Percentiles rank a stretch among this genome's conserved stretches.
Conservation (phyloP, 2,888 invertebrate genomes). For the Brachylomia viminalis region DNA sequence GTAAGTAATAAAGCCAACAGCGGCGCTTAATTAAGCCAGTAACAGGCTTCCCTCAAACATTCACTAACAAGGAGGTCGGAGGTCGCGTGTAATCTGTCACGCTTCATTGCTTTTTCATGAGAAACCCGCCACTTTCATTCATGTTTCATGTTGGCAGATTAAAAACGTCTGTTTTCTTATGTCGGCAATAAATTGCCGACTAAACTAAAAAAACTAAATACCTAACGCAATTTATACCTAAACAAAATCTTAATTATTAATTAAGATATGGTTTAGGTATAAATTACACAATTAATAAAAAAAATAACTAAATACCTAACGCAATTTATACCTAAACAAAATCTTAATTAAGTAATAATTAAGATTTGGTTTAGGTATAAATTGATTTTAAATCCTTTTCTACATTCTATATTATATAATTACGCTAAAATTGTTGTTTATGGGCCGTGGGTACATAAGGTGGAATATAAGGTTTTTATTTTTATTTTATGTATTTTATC, state of each 20-base stretch:
- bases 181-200: too few relatives aligned
- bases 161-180: conserved; percentile 15
- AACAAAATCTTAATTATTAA: too few relatives aligned
- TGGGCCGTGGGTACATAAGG: too few relatives aligned
- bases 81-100: conserved; percentile 57
- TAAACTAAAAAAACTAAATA: too few relatives aligned
- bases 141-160: not conserved
- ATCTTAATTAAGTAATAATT: too few relatives aligned
- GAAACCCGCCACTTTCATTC: conserved; percentile 34
- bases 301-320: too few relatives aligned
- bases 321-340: too few relatives aligned
- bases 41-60: conserved; percentile 29
- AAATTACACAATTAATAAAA: too few relatives aligned
- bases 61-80: conserved; percentile 35
- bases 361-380: too few relatives aligned
- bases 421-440: not conserved
- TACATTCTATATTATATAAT: not conserved
- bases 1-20: conserved; percentile 10
- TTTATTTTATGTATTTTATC: not conserved
- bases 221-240: too few relatives aligned
- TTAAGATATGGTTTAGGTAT: not conserved
- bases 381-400: not conserved
- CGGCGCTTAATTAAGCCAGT: conserved; percentile 29
- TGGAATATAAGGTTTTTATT: not conserved
- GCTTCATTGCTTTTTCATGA: conserved; percentile 61